Evolutionary conservation across 2,888 invertebrate species (phyloP), one percentile per base, ranked within the genome.

Genomic region (Parapristionchus giblindavisi): DNA sequence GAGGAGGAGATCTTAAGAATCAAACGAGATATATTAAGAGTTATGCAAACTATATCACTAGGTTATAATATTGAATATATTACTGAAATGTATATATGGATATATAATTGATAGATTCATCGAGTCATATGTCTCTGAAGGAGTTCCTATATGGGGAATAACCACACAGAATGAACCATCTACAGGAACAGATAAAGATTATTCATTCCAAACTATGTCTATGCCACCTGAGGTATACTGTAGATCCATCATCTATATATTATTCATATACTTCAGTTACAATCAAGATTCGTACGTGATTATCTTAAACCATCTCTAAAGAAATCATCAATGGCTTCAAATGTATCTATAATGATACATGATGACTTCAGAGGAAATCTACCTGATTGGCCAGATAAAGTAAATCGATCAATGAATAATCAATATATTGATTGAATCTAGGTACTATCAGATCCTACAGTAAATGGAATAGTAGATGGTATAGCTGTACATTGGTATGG

Each of bases 401-500:
- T 93, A 89, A 90, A 90, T 87, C 21, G 36, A 24, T n/a, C 40
- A 17, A n/a, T 5, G 17, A 40, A 40, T n/a, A 24, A 21, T 32
- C 11, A 56, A 32, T 32, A 17, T 38, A 65, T 52, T 24, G 8
- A 24, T 3, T 56, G 14, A 6, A 11, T 38, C 27, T 66, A 89
- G 89, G 83, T 89, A 3, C 83, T 88, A 24, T 77, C 80, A 21
- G 87, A 89, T 75, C 70, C 83, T 0, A 77, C 79, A 5, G 88
- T 88, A 0, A 78, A 83, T 0, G 79, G 85, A 65, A 89, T 88
- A 79, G 88, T 94, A 0, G 92, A 92, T 84, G 95, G 94, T 0
- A 90, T 94, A 56, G 93, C 92, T 0, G 89, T 94, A 3, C 95
- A 96, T 89, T 95, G 94, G 92, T 96, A 96, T 88, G 90, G 90